Conservation (phyloP, 2,113 vertebrate genomes). For the Camelus bactrianus region DNA sequence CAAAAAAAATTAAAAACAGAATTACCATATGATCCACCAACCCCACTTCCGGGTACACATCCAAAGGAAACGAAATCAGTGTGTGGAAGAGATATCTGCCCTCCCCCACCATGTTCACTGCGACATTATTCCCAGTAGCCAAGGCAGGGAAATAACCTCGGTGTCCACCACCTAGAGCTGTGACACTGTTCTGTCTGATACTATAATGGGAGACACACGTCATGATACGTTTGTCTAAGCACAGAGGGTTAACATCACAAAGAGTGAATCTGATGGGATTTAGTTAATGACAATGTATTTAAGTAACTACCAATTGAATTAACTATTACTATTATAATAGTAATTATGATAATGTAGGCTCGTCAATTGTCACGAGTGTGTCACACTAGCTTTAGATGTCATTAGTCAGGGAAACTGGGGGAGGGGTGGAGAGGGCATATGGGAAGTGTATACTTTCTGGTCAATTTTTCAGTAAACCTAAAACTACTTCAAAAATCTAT, state of each 20-base stretch:
- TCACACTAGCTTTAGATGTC: background rate
- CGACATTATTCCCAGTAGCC: background rate
- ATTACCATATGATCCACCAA: too few relatives aligned
- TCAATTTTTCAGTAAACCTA: background rate
- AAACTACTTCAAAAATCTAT: background rate
- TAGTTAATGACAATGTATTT: background rate
- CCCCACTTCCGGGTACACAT: background rate
- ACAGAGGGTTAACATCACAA: background rate
- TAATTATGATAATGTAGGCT: background rate
- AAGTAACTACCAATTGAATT: background rate
- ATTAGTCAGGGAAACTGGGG: background rate
- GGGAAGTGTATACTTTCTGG: background rate
- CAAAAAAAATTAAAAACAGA: background rate
- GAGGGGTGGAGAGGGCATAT: accelerated
- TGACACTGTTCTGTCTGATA: background rate
- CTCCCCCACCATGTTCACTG: background rate
- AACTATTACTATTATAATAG: too few relatives aligned
- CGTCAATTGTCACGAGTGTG: background rate
- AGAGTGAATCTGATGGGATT: too few relatives aligned
- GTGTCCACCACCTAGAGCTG: background rate
- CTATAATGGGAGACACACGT: accelerated
- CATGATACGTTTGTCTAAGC: background rate
- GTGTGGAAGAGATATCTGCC: background rate
- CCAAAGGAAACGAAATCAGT: background rate
- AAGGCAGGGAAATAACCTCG: background rate